Conservation (phyloP, 2,888 invertebrate species). For the Parnassius smintheus region DNA sequence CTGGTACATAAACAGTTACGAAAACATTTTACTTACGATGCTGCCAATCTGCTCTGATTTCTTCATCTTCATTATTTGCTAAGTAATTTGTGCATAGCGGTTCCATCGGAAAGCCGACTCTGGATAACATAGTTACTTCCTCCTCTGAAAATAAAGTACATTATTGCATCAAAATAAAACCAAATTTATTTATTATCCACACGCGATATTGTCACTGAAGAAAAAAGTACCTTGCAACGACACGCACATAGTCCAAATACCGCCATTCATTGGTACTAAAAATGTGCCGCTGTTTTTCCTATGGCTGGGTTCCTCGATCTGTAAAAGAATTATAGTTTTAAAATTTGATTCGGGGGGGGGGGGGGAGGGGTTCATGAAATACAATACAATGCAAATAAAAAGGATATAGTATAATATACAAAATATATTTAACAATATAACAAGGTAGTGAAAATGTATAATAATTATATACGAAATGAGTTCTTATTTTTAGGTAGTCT, state of each 20-base stretch:
- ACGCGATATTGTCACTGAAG: not conserved
- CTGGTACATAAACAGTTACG: too few relatives aligned
- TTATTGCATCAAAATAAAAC: constrained; percentile 7
- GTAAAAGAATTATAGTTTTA: constrained; percentile 34
- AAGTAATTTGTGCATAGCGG: constrained; percentile 91
- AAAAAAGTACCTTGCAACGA: constrained; percentile 85
- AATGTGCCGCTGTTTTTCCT: constrained; percentile 82
- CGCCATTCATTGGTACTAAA: constrained; percentile 93
- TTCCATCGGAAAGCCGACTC: constrained; percentile 84
- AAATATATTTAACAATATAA: too few relatives aligned
- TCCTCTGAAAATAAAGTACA: constrained; percentile 78
- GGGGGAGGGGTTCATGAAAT: too few relatives aligned
- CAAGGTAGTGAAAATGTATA: too few relatives aligned
- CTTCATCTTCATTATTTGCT: constrained; percentile 86
- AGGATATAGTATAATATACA: too few relatives aligned
- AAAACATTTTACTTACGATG: constrained; percentile 81
- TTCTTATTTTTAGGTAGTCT: too few relatives aligned
- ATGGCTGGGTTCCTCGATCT: constrained; percentile 67
- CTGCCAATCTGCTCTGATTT: constrained; percentile 90
- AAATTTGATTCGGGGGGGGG: too few relatives aligned
- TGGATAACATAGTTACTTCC: constrained; percentile 84
- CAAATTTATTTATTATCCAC: not conserved
- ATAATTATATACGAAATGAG: too few relatives aligned
- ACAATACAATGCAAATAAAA: too few relatives aligned
- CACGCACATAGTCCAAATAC: constrained; percentile 93